Percentiles rank a stretch among this genome's conserved stretches.
Evolutionary conservation across 2,888 invertebrate genomes (phyloP).

Genomic region (Suillia variegata): DNA sequence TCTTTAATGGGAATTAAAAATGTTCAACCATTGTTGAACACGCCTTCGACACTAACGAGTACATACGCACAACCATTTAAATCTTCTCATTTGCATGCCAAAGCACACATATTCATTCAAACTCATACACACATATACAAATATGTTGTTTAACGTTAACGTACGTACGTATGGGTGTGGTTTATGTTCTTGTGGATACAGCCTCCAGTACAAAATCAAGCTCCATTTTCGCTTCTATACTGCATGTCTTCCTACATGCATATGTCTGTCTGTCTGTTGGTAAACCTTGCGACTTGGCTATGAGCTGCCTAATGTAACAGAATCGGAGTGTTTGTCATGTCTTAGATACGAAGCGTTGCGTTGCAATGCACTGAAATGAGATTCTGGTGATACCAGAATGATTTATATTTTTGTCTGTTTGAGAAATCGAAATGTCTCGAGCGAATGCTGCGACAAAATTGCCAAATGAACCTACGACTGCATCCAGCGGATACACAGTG

Average conservation of each 20-base stretch:
- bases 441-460: too few species aligned
- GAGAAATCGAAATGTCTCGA: background rate
- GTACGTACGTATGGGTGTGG: too few species aligned
- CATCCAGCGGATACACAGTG: background rate
- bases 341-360: too few species aligned
- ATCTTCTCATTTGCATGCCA: background rate
- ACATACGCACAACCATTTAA: background rate
- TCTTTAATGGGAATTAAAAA: background rate
- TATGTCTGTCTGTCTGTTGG: too few species aligned
- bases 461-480: too few species aligned
- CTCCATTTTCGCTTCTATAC: too few species aligned
- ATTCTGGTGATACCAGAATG: background rate
- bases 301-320: too few species aligned
- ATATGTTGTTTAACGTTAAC: too few species aligned
- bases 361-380: background rate
- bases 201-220: too few species aligned
- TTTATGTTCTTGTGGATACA: too few species aligned
- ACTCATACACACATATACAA: background rate
- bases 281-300: too few species aligned
- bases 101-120: background rate
- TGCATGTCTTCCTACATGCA: background rate
- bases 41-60: too few species aligned
- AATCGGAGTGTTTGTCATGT: background rate
- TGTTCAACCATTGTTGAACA: background rate
- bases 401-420: background rate